Evolutionary conservation across 2,113 vertebrate species (phyloP).

Genomic region (Thomomys bottae): DNA sequence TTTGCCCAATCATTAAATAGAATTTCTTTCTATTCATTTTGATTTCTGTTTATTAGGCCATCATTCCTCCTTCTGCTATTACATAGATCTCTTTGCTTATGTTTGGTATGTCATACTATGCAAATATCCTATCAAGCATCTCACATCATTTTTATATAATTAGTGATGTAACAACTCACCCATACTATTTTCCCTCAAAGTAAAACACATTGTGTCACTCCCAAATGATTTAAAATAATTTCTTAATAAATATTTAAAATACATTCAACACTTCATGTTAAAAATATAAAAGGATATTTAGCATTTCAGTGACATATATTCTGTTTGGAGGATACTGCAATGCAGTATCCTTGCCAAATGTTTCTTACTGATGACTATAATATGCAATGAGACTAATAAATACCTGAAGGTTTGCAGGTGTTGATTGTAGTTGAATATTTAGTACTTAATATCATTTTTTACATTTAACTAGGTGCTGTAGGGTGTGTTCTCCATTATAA

Average conservation of each 20-base stretch:
- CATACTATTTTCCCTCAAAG: not conserved
- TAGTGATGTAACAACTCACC: not conserved
- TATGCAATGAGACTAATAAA: slow-evolving; percentile 11
- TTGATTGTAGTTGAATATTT: not conserved
- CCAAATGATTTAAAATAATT: slow-evolving; percentile 1
- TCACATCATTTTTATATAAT: not conserved
- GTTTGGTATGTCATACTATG: not conserved
- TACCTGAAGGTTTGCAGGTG: not conserved
- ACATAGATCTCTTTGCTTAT: not conserved
- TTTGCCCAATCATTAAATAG: not conserved
- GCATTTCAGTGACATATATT: not conserved
- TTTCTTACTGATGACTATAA: not conserved
- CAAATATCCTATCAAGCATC: not conserved
- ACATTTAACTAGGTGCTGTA: not conserved
- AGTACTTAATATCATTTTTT: not conserved
- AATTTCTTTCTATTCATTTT: not conserved
- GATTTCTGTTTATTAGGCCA: not conserved
- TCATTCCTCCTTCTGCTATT: not conserved
- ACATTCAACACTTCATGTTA: not conserved
- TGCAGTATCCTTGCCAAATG: not conserved
- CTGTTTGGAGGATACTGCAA: not conserved
- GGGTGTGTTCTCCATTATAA: slow-evolving; percentile 36
- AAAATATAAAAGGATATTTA: not conserved
- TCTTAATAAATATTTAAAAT: not conserved
- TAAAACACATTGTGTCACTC: not conserved